phyloP scores from a whole-genome alignment of 1,140 invertebrate genomes.

The Planococcus citri region DNA sequence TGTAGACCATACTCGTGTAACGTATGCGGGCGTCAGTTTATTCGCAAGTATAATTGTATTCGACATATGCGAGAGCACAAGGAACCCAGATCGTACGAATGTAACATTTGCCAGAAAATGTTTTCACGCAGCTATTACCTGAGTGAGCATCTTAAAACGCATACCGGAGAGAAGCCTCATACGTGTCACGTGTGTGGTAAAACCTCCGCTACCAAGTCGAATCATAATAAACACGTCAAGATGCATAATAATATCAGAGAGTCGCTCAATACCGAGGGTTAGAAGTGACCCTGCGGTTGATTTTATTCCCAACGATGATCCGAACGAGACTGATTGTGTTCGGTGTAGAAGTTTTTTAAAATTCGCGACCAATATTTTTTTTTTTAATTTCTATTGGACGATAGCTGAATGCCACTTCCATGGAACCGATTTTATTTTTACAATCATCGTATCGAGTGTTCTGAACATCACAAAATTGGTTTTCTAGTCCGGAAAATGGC shows the following conservation, averaged over 20 bases:
- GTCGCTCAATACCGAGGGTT: slow-evolving; percentile 69
- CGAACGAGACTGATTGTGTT: too few relatives aligned
- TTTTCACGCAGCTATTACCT: slow-evolving; percentile 60
- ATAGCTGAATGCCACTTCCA: too few relatives aligned
- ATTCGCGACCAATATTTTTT: too few relatives aligned
- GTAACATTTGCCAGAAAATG: slow-evolving; percentile 71
- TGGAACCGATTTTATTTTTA: too few relatives aligned
- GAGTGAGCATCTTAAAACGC: slow-evolving; percentile 70
- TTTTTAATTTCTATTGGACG: too few relatives aligned
- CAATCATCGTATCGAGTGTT: too few relatives aligned
- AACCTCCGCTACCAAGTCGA: slow-evolving; percentile 71
- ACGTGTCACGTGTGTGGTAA: slow-evolving; percentile 76
- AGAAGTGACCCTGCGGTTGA: too few relatives aligned
- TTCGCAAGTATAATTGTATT: slow-evolving; percentile 81
- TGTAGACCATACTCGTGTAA: slow-evolving; percentile 78
- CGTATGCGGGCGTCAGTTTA: slow-evolving; percentile 86
- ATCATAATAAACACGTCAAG: slow-evolving; percentile 76
- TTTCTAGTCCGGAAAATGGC: too few relatives aligned
- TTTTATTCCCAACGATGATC: too few relatives aligned
- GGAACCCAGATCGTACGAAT: slow-evolving; percentile 61
- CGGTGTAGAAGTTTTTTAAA: too few relatives aligned
- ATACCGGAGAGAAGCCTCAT: slow-evolving; percentile 69
- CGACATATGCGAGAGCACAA: slow-evolving; percentile 83
- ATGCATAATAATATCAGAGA: slow-evolving; percentile 69
- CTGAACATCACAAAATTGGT: too few relatives aligned